Evolutionary conservation across 1,140 invertebrate species (phyloP).

Genomic region (Ceratina australensis): DNA sequence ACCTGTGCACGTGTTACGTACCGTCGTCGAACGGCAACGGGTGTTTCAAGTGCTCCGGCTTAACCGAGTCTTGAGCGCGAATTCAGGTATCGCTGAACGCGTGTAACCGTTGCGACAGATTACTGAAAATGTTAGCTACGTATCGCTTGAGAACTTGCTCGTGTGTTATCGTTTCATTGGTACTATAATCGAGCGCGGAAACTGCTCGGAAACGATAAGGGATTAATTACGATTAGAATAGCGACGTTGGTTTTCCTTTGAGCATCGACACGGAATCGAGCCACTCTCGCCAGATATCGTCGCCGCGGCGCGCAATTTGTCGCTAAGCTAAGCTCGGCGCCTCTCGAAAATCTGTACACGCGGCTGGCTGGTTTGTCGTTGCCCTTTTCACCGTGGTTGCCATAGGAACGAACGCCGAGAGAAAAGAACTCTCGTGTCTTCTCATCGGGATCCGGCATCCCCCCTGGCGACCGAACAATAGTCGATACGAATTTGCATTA

Average conservation of each 20-base stretch:
- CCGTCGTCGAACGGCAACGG: too few relatives aligned
- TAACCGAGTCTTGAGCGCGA: too few relatives aligned
- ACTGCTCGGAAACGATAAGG: background rate
- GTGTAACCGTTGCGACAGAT: too few relatives aligned
- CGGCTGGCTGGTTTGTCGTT: background rate
- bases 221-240: slow-evolving; percentile 8
- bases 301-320: slow-evolving; percentile 10
- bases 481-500: too few relatives aligned
- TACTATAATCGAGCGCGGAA: background rate
- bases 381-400: background rate
- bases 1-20: background rate
- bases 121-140: too few relatives aligned
- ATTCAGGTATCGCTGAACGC: too few relatives aligned
- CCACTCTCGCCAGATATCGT: background rate
- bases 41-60: too few relatives aligned
- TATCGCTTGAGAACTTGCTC: too few relatives aligned
- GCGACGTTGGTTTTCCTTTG: slow-evolving; percentile 2
- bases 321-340: background rate
- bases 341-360: background rate
- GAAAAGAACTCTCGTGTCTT: too few relatives aligned
- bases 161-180: too few relatives aligned
- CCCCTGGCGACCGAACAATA: too few relatives aligned
- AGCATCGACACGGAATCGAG: background rate
- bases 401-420: background rate
- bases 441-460: too few relatives aligned